Evolutionary conservation across 2,888 invertebrate species (phyloP), one percentile per base, ranked within the genome.

Genomic region (Achlya flavicornis): DNA sequence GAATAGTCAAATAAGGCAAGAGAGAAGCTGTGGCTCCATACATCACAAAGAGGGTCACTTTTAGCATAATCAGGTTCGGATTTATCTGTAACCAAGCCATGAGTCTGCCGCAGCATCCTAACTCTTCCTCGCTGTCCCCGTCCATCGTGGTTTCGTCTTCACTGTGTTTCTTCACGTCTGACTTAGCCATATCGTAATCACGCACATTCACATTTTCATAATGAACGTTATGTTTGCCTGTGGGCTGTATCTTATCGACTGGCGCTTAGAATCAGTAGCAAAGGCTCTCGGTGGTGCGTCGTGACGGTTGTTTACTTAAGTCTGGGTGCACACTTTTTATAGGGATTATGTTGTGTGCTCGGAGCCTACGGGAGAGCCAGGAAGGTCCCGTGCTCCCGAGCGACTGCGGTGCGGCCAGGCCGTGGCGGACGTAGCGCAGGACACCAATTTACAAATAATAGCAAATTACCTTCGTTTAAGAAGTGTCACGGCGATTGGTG

Each of bases 1-100:
- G 98, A 74, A 98, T 96, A 2, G 98, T 97, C 80, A 98, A 91
- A 87, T 97, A 98, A 0, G 98, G 98, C 65, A 98, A 90, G 62
- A 98, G 94, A 8, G 97, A 97, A 62, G 97, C 97, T 46, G 97
- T 96, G 62, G 97, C 98, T 86, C 97, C 97, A 84, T 97, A 97
- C 95, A 97, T 96, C 77, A 97, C 96, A 87, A 97, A 97, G 11
- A 97, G 91, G 43, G 97, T 97, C 77, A 97, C 94, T 94, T 97
- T 97, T 78, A 97, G 89, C 95, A 97, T 97, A 70, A 97, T 94
- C 78, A 97, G 91, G 88, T 97, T 96, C 62, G 96, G 96, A 87
- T 97, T 97, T 75, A 97, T 95, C 68, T 95, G 93, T 73, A 94
- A 87, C 77, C 90, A 90, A 63, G 81, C 84, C 85, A 90, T 93